Base-by-base conservation (phyloP, 2,888 invertebrate genomes). In the Euspilapteryx auroguttella region DNA sequence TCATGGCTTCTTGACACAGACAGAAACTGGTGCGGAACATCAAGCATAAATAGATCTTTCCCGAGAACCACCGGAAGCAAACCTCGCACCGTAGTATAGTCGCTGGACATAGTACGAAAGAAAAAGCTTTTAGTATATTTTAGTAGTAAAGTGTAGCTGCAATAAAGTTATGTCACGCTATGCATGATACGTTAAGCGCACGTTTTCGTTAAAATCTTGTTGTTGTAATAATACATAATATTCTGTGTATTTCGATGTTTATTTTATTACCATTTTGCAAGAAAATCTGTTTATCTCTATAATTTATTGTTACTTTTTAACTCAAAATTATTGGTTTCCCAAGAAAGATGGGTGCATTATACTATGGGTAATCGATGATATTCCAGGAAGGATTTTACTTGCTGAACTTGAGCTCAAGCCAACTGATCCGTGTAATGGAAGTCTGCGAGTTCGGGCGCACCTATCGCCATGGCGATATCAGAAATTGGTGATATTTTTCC, bases 41-140 rank as follows among this genome's bases (percentile, higher is more conserved):
- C 53, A 61, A 49, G 65, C 66, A 71, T 68, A 71, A 73, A 73
- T 73, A 75, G 55, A 61, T 75, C 75, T 75, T 75, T 75, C 73
- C 64, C 66, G 66, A 61, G 71, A 71, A 59, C 64, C 69, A 69
- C 69, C 59, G 68, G 69, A 59, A 54, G 65, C 63, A 61, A 50
- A 51, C 51, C 52, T 61, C 61, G 62, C 66, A 54, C 49, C 44
- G 62, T 73, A 75, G 71, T 45, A 37, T 73, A 75, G 71, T 43
- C 56, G 73, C 75, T 71, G n/a, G n/a, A n/a, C n/a, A 69, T 47
- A 55, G 47, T 22, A 27, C 15, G 28, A 28, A 31, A 28, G 24
- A 22, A 23, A 12, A 14, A 40, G 38, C 38, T 53, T n/a, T 51
- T 52, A 54, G 25, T 44, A 41, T 41, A 47, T 65, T 66, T 66